These are phyloP conservation scores for Corythoichthys intestinalis DNA, from an alignment of 2,113 vertebrate species.

Conservation along the genomic window DNA sequence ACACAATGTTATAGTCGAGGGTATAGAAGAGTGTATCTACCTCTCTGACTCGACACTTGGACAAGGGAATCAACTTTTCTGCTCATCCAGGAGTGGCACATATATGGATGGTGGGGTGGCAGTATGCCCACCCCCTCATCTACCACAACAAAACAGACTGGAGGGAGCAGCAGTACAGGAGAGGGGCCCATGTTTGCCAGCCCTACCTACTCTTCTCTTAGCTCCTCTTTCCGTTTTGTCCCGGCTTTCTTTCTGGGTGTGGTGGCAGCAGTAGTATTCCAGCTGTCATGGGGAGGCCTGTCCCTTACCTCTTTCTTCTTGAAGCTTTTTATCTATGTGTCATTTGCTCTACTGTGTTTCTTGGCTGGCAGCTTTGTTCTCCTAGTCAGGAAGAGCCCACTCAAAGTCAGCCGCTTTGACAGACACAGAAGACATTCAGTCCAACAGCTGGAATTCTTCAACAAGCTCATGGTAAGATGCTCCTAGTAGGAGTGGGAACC, in stretches of 20 bases:
- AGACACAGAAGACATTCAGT: slow-evolving; percentile 44
- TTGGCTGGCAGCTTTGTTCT: slow-evolving; percentile 69
- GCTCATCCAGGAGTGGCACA: slow-evolving; percentile 32
- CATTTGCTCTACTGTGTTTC: slow-evolving; percentile 74
- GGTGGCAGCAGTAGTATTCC: slow-evolving; percentile 66
- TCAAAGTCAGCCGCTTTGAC: slow-evolving; percentile 67
- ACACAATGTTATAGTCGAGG: slow-evolving; percentile 45
- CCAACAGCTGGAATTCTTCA: slow-evolving; percentile 60
- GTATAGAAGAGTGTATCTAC: slow-evolving; percentile 25
- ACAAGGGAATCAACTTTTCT: slow-evolving; percentile 28
- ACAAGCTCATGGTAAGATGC: slow-evolving; percentile 70
- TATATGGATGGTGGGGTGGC: slow-evolving; percentile 68
- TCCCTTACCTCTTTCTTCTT: slow-evolving; percentile 73
- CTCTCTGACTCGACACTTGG: slow-evolving; percentile 19
- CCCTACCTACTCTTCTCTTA: slow-evolving; percentile 28
- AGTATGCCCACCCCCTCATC: slow-evolving; percentile 61
- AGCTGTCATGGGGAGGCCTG: slow-evolving; percentile 70
- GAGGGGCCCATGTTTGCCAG: slow-evolving; percentile 58
- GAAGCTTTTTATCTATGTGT: slow-evolving; percentile 74
- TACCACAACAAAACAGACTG: slow-evolving; percentile 47
- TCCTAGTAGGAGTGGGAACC: too few relatives aligned
- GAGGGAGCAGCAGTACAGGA: slow-evolving; percentile 57
- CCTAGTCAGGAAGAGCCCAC: slow-evolving; percentile 68
- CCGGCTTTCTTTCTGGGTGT: slow-evolving; percentile 67
- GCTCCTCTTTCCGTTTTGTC: slow-evolving; percentile 60